phyloP scores from a whole-genome alignment of 2,113 vertebrate species.

The Tetrax tetrax region DNA sequence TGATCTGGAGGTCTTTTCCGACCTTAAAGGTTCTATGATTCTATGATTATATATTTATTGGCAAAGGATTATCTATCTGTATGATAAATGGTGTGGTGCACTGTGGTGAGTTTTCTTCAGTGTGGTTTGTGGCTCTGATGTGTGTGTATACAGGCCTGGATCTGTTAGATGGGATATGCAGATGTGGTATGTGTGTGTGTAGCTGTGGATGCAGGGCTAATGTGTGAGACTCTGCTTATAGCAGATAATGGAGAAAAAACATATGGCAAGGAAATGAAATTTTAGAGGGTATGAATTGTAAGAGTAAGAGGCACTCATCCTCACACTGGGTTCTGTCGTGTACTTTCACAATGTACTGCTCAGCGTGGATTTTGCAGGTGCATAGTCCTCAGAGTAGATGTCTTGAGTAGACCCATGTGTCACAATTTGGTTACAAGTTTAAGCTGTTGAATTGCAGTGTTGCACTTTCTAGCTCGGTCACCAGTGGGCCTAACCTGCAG shows the following conservation, averaged over 20 bases:
- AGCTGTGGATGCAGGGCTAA: not conserved
- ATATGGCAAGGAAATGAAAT: not conserved
- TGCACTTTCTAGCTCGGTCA: not conserved
- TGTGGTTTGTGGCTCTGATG: not conserved
- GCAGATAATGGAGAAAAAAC: not conserved
- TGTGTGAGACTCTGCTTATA: not conserved
- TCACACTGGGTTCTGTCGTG: not conserved
- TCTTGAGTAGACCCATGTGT: not conserved
- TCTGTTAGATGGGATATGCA: not conserved
- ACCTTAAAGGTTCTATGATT: no score
- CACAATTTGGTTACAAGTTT: not conserved
- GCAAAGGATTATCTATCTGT: not conserved
- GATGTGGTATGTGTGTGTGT: accelerated
- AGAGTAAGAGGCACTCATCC: not conserved
- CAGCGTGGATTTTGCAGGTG: not conserved
- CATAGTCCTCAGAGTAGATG: not conserved
- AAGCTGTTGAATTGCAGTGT: not conserved
- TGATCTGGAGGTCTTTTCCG: no score
- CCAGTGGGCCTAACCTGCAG: not conserved
- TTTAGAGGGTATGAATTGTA: not conserved
- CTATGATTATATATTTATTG: not conserved
- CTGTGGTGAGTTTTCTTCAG: accelerated
- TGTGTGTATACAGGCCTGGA: not conserved
- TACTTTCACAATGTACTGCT: not conserved
- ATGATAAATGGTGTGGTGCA: not conserved